Evolutionary conservation across 2,797 vertebrate species (phyloP).

Genomic region (Taenioides sp.): DNA sequence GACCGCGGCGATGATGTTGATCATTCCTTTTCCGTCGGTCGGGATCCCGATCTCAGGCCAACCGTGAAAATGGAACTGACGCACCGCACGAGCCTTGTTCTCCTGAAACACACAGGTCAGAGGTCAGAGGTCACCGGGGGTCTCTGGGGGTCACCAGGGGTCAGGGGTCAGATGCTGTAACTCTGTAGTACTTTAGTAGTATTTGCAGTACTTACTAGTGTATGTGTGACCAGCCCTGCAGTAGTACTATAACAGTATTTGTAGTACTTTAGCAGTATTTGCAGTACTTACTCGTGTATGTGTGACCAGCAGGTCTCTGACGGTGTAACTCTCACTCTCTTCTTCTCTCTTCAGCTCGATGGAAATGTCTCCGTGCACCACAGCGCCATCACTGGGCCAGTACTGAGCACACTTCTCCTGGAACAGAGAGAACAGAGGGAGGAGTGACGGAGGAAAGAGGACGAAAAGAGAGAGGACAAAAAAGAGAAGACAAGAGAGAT

Average conservation of each 20-base stretch:
- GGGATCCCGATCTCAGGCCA: slow-evolving; percentile 98
- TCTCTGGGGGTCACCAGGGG: too few relatives aligned
- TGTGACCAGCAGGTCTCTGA: slow-evolving; percentile 84
- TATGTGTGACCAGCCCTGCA: too few relatives aligned
- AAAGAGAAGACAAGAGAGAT: too few relatives aligned
- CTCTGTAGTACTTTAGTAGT: too few relatives aligned
- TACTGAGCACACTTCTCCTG: slow-evolving; percentile 97
- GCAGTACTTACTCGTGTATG: background rate
- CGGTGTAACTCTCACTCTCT: slow-evolving; percentile 87
- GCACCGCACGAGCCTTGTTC: slow-evolving; percentile 85
- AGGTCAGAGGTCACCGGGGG: too few relatives aligned
- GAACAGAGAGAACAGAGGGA: too few relatives aligned
- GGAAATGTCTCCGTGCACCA: slow-evolving; percentile 87
- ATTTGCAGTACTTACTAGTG: too few relatives aligned
- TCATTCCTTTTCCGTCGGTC: slow-evolving; percentile 88
- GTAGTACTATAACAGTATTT: too few relatives aligned
- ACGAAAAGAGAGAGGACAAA: too few relatives aligned
- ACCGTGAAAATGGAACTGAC: slow-evolving; percentile 97
- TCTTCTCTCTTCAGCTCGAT: slow-evolving; percentile 90
- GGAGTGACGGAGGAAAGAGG: too few relatives aligned
- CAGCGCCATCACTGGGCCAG: slow-evolving; percentile 90
- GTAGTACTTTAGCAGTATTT: background rate
- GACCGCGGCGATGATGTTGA: slow-evolving; percentile 93
- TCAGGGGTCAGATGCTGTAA: too few relatives aligned
- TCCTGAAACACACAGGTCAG: slow-evolving; percentile 70